Base-by-base conservation (phyloP, 1,140 invertebrate species). In the Pollicipes pollicipes region DNA sequence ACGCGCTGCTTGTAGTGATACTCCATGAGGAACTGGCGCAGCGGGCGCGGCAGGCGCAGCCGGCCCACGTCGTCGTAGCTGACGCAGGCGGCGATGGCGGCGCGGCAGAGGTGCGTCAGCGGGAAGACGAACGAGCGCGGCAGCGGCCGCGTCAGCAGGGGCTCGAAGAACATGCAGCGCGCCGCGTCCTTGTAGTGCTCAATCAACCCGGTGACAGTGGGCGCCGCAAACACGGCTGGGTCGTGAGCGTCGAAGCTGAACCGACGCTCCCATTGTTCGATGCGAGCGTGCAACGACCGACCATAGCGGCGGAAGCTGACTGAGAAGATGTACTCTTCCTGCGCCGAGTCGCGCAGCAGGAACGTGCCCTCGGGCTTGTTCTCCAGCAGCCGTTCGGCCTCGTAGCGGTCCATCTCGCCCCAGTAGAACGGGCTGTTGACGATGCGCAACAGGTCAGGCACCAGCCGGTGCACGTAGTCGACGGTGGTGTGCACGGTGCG, bases 131-230 rank as follows among this genome's bases (percentile, higher is more conserved):
- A 89, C 68, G 88, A 89, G 29, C 93, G 83, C 78, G 93, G 88
- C 73, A 98, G 83, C 6, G 95, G 95, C 76, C 89, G 88, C 2
- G 93, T 97, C 31, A 98, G 84, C 88, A 96, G 93, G 29, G 95
- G 96, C 81, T 98, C 96, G 79, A 98, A 98, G 82, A 97, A 98
- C 93, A 98, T 96, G 78, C 95, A 97, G 80, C 91, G 93, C 24
- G 88, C 88, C 6, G 95, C 94, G 81, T 98, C 95, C 76, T 96
- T 97, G 80, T 97, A 98, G 79, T 98, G 95, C 80, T 97, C 93
- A 71, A 98, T 92, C 66, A 98, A 84, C 32, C 91, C 87, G 74
- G 86, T 88, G 3, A 91, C 94, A 24, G 93, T 95, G 73, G 87
- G 81, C 0, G 94, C 92, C 3, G 92, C 88, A 81, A 90, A 97